These are phyloP conservation scores for Poicephalus gulielmi DNA, from an alignment of 2,113 vertebrate genomes.

Conservation along the genomic window DNA sequence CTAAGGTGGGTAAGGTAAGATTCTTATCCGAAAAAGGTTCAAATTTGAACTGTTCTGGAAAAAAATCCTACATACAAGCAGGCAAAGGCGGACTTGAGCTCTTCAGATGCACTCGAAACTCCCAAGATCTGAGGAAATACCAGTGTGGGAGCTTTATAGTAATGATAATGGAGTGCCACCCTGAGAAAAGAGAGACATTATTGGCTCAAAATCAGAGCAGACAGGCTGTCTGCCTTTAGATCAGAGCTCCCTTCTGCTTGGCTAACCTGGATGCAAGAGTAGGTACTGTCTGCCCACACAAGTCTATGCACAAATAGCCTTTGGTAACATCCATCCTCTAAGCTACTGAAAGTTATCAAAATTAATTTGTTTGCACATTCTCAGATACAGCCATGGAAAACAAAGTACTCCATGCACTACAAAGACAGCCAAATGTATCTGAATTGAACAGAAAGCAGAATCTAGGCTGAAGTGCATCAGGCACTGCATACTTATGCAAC, in stretches of 20 bases:
- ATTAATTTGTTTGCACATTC: neutral
- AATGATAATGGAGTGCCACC: neutral
- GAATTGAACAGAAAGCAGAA: neutral
- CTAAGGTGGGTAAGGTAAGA: neutral
- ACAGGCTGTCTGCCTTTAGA: neutral
- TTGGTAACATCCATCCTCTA: neutral
- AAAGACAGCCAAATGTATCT: neutral
- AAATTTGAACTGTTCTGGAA: neutral
- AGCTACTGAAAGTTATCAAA: neutral
- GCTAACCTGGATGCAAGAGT: neutral
- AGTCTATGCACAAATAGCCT: neutral
- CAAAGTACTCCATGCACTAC: neutral
- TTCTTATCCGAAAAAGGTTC: neutral
- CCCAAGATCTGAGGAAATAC: neutral
- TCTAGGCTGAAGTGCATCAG: neutral
- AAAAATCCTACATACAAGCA: neutral
- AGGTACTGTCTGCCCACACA: neutral
- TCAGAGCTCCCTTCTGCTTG: neutral
- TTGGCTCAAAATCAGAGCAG: neutral
- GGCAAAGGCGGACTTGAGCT: neutral
- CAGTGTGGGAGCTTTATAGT: rapidly evolving
- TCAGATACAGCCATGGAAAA: neutral
- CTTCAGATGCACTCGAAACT: neutral
- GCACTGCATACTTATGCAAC: rapidly evolving
- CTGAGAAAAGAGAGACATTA: neutral